Evolutionary conservation across 2,797 vertebrate species (phyloP).

Genomic region (Adrianichthys oophorus): DNA sequence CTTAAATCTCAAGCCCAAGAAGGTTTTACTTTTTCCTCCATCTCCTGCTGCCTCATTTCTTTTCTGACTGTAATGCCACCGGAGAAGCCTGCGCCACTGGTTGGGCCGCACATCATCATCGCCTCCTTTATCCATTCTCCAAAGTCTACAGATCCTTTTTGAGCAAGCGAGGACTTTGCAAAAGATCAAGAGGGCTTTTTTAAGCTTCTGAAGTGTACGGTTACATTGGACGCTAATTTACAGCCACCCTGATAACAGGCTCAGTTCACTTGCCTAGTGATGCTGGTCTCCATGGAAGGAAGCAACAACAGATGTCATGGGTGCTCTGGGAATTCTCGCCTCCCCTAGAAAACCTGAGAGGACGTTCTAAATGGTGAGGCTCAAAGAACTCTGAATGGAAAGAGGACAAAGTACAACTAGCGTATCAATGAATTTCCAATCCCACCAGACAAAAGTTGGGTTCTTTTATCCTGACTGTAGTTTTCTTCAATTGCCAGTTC

Average conservation of each 20-base stretch:
- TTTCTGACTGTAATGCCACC: conserved; percentile 56
- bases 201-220: not conserved
- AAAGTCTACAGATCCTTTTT: conserved; percentile 6
- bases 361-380: conserved; percentile 8
- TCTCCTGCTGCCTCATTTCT: conserved; percentile 32
- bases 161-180: not conserved
- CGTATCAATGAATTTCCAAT: no score
- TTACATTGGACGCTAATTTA: conserved; percentile 19
- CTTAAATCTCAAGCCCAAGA: conserved; percentile 42
- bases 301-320: conserved; percentile 53
- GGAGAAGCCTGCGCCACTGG: conserved; percentile 69
- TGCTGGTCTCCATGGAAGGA: conserved; percentile 71
- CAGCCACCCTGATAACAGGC: conserved; percentile 49
- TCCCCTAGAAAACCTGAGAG: conserved; percentile 19
- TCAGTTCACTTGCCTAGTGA: conserved; percentile 51
- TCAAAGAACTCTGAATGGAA: conserved; percentile 4
- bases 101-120: conserved; percentile 29
- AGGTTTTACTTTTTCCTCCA: conserved; percentile 30
- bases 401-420: not conserved
- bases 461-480: no score
- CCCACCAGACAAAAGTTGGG: no score
- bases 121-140: conserved; percentile 46
- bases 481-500: no score
- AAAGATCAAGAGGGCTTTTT: not conserved
- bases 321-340: conserved; percentile 51